Conservation (phyloP, 2,888 invertebrate species). For the Morpho deidamia region DNA sequence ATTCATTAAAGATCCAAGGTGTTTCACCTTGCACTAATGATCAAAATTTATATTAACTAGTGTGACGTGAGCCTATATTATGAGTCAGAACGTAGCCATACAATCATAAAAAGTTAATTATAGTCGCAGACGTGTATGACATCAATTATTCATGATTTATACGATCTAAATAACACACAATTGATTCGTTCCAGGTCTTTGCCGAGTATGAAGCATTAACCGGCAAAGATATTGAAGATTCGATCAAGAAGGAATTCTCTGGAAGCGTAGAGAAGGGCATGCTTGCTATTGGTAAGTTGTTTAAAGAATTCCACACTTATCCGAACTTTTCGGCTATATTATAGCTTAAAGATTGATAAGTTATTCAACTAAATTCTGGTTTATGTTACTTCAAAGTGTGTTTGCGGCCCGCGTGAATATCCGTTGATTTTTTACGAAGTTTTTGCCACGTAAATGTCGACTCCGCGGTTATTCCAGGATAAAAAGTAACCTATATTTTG, state of each 20-base stretch:
- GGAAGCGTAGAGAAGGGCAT: constrained; percentile 92
- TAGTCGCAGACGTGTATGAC: constrained; percentile 13
- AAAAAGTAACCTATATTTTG: too few species aligned
- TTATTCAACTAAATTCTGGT: too few species aligned
- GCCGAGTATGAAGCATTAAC: constrained; percentile 89
- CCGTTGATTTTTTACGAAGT: too few species aligned
- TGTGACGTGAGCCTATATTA: not conserved
- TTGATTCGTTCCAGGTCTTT: constrained; percentile 79
- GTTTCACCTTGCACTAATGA: not conserved
- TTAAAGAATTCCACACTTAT: too few species aligned
- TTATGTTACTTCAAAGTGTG: too few species aligned
- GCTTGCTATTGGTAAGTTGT: constrained; percentile 87
- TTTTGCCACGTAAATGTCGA: too few species aligned
- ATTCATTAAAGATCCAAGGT: not conserved
- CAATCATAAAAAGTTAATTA: constrained; percentile 17
- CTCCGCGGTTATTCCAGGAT: too few species aligned
- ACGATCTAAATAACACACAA: constrained; percentile 15
- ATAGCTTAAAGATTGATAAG: too few species aligned
- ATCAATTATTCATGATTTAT: constrained; percentile 30
- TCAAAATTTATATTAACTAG: not conserved
- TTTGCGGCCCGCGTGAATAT: too few species aligned
- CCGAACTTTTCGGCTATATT: too few species aligned
- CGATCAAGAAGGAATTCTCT: constrained; percentile 93
- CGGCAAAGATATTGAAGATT: constrained; percentile 89
- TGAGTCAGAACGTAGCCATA: constrained; percentile 4